Evolutionary conservation across 2,797 vertebrate species (phyloP), one percentile per base, ranked within the genome.

Genomic region (Chanos chanos): DNA sequence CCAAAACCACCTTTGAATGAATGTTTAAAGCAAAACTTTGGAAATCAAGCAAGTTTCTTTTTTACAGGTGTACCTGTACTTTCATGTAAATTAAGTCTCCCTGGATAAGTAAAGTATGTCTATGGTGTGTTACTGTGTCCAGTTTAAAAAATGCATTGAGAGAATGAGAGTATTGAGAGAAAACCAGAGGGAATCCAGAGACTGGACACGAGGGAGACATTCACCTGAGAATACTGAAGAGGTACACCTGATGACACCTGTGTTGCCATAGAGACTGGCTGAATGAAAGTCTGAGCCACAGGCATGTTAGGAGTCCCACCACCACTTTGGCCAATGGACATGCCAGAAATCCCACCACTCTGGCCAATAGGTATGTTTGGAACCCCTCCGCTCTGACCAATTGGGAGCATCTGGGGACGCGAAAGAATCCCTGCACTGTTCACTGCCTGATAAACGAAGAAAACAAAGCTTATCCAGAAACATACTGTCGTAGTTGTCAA

Each of bases 191-290:
- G 25, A 24, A 7, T 50, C 36, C 4, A 65, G 33, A 52, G 41
- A 44, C 48, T 66, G 57, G 39, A 56, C 53, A 60, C 37, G 33
- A 54, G 47, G 22, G 13, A 69, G 58, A 21, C 66, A 82, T 83
- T 92, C 77, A 90, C 85, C 82, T 89, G 87, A 77, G 89, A 79
- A 77, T 83, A 81, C 53, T 87, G 88, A 74, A 89, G 89, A 56
- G 85, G 75, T 71, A 85, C 74, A 82, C 81, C 78, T 77, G 83
- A 81, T 30, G 85, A 89, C 73, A 88, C 76, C 77, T 90, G 91
- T 37, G 86, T 75, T 78, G 89, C 87, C 78, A 89, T 73, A 64
- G 82, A 63, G 62, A 66, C 76, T 59, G 86, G 81, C 66, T 88
- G 88, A 80, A 87, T 79, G 80, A 89, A 81, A n/a, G 75, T 78